Percentiles rank a stretch among this genome's conserved stretches.
These are phyloP conservation scores for Drosophila pseudotalamancana DNA, from an alignment of 2,888 invertebrate species.

Conservation along the genomic window DNA sequence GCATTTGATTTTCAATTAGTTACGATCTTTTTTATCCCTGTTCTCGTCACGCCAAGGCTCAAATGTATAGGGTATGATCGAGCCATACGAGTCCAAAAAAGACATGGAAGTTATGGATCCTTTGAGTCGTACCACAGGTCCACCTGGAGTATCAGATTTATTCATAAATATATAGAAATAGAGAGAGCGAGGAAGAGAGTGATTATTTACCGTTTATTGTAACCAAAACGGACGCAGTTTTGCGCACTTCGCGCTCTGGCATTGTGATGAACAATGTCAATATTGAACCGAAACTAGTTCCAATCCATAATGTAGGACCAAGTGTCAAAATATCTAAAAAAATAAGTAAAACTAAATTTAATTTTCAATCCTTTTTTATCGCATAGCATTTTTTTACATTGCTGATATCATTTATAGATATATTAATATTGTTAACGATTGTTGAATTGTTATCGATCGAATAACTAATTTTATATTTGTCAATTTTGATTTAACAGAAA, in stretches of 20 bases:
- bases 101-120: conserved; percentile 97
- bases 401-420: no score
- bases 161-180: background rate
- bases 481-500: no score
- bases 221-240: conserved; percentile 93
- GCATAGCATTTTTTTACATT: no score
- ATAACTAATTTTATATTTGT: no score
- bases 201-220: conserved; percentile 90
- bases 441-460: no score
- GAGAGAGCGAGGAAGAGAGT: background rate
- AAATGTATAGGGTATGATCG: conserved; percentile 94
- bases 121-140: conserved; percentile 97
- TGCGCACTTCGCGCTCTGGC: conserved; percentile 91
- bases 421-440: background rate
- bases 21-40: conserved; percentile 84
- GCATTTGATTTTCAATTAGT: conserved; percentile 28
- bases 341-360: background rate
- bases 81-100: conserved; percentile 97
- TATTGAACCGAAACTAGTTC: conserved; percentile 98
- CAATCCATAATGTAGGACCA: conserved; percentile 97
- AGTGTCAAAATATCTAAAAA: conserved; percentile 92
- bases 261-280: conserved; percentile 95
- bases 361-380: no score
- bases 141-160: conserved; percentile 87
- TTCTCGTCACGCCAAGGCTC: conserved; percentile 97